Percentiles rank a stretch among this genome's conserved stretches.
Evolutionary conservation across 64 coral and sea anemone species (phyloP).

Genomic region (Anthopleura sola): DNA sequence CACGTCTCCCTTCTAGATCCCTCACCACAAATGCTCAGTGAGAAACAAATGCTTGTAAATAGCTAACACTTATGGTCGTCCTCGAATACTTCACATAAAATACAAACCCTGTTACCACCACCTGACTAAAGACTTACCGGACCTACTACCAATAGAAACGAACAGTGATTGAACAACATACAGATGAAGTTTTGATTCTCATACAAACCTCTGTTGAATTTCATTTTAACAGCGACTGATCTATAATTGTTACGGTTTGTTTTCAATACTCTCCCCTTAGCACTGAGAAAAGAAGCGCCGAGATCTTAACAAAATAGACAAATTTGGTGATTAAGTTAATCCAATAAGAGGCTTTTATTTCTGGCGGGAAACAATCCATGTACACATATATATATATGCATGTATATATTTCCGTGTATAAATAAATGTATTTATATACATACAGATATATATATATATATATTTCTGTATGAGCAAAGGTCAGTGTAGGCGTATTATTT

Average conservation of each 20-base stretch:
- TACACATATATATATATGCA: background rate
- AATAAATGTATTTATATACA: background rate
- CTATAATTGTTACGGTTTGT: background rate
- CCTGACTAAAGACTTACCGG: too few relatives aligned
- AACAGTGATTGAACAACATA: too few relatives aligned
- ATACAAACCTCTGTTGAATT: background rate
- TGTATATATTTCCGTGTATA: too few relatives aligned
- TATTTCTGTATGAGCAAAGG: background rate
- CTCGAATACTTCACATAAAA: too few relatives aligned
- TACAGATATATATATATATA: background rate
- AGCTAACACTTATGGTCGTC: too few relatives aligned
- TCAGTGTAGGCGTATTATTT: too few relatives aligned
- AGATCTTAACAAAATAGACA: conserved; percentile 1
- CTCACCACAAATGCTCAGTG: too few relatives aligned
- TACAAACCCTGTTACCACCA: too few relatives aligned
- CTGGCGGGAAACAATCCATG: background rate
- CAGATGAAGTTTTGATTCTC: too few relatives aligned
- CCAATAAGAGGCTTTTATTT: background rate
- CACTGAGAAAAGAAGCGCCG: background rate
- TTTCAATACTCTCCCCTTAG: background rate
- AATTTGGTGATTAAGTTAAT: conserved; percentile 4
- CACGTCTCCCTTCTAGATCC: too few relatives aligned
- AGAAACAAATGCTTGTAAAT: too few relatives aligned
- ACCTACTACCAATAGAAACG: too few relatives aligned
- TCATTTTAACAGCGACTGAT: background rate